Base-by-base conservation (phyloP, 2,113 vertebrate species). In the Catagonus wagneri region DNA sequence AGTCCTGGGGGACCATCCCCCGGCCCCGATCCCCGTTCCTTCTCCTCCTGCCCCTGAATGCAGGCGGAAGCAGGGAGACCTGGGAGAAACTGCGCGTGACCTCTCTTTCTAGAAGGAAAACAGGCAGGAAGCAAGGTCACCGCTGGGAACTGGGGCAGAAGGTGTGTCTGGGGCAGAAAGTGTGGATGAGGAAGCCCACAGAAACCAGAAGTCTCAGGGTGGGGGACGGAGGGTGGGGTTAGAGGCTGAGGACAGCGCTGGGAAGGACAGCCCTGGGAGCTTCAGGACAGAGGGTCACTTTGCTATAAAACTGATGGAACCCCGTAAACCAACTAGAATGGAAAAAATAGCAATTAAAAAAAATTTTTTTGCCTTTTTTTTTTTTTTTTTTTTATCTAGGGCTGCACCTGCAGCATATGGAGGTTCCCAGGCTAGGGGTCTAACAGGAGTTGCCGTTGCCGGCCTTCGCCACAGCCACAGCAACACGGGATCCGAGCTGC, bases 111-210 rank as follows among this genome's bases (percentile, higher is more conserved):
- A 63, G 68, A 32, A 89, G 56, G 60, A 84, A 80, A 87, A 54
- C 17, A 72, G 81, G 76, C 63, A 39, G 79, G 85, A 54, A 52
- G 66, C 83, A 86, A 84, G 89, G 78, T 32, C 86, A 32, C 23
- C 0, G 69, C 76, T 95, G 83, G 83, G 94, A 95, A 93, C 66
- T 36, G 52, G 58, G 63, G 54, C 96, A 89, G 96, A 83, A 81
- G 93, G 83, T 71, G 15, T 34, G 39, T 39, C 87, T 56, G 54
- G 50, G 34, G 25, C 52, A 75, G 66, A 25, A 13, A 79, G 52
- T 0, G 4, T 34, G 69, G n/a, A 69, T 54, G 7, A 60, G 52
- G 66, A 71, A 60, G 65, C 65, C 23, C 0, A 0, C 2, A 54
- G 76, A 54, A 36, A 93, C 15, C 9, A 50, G 85, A 36, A 9